Conservation (phyloP, 2,797 vertebrate species). For the Sebastiscus albofasciatus region DNA sequence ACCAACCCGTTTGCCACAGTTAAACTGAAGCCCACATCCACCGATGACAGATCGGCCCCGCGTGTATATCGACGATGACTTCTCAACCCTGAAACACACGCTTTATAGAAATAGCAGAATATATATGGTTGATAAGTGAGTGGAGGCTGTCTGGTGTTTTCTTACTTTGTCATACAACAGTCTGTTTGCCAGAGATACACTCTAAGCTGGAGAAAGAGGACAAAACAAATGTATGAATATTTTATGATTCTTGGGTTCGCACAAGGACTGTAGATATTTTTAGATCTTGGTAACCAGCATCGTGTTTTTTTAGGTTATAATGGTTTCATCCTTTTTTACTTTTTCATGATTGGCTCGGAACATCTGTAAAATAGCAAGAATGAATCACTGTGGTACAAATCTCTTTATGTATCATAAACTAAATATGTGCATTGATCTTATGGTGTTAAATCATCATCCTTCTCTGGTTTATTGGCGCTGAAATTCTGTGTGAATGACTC, state of each 20-base stretch:
- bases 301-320: not conserved
- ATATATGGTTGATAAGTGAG: not conserved
- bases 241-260: not conserved
- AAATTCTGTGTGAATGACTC: not conserved
- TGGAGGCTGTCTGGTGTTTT: not conserved
- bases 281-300: not conserved
- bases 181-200: not conserved
- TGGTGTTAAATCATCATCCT: not conserved
- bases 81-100: not conserved
- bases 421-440: not conserved
- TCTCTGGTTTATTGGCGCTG: not conserved
- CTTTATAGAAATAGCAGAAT: not conserved
- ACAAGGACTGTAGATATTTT: not conserved
- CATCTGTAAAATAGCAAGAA: slow-evolving; percentile 15
- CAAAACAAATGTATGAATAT: not conserved
- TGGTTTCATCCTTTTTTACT: not conserved
- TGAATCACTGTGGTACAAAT: not conserved
- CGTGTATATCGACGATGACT: slow-evolving; percentile 48
- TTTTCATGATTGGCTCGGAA: not conserved
- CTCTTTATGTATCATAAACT: not conserved
- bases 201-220: not conserved
- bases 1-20: slow-evolving; percentile 97
- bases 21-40: slow-evolving; percentile 91
- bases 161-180: not conserved
- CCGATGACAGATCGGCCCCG: slow-evolving; percentile 91